phyloP scores from a whole-genome alignment of 2,888 invertebrate genomes.

The Chromoteleia sp. region DNA sequence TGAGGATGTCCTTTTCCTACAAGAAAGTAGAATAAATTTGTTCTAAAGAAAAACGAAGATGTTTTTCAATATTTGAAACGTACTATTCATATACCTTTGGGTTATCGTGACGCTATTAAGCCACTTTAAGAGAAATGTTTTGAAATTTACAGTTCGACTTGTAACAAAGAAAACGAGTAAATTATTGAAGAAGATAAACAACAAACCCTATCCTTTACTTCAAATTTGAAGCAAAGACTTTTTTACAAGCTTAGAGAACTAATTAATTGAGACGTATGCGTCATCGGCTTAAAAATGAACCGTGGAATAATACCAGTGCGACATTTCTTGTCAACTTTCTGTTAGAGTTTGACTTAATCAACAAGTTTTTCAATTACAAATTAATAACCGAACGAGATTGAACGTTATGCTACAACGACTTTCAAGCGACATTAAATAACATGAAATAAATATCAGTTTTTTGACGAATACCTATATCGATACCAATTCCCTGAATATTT shows the following conservation, averaged over 20 bases:
- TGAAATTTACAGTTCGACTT: too few relatives aligned
- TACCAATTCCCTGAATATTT: conserved; percentile 47
- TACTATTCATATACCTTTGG: too few relatives aligned
- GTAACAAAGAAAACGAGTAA: not conserved
- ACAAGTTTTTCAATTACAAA: conserved; percentile 7
- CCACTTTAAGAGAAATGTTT: too few relatives aligned
- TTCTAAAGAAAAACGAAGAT: too few relatives aligned
- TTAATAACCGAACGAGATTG: not conserved
- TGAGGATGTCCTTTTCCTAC: too few relatives aligned
- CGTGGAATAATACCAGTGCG: conserved; percentile 31
- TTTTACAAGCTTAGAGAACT: conserved; percentile 9
- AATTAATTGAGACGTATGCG: conserved; percentile 32
- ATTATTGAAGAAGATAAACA: not conserved
- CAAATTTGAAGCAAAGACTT: not conserved
- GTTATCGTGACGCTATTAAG: too few relatives aligned
- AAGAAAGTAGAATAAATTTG: too few relatives aligned
- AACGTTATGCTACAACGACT: too few relatives aligned
- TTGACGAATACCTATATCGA: not conserved
- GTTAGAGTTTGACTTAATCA: not conserved
- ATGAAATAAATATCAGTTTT: not conserved
- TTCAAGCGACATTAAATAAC: not conserved
- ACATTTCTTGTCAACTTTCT: conserved; percentile 2
- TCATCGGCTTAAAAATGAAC: conserved; percentile 44
- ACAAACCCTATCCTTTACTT: not conserved
- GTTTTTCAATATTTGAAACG: too few relatives aligned